These are phyloP conservation scores for Microctenopoma steveboyesi DNA, from an alignment of 2,797 vertebrate species.

Conservation along the genomic window DNA sequence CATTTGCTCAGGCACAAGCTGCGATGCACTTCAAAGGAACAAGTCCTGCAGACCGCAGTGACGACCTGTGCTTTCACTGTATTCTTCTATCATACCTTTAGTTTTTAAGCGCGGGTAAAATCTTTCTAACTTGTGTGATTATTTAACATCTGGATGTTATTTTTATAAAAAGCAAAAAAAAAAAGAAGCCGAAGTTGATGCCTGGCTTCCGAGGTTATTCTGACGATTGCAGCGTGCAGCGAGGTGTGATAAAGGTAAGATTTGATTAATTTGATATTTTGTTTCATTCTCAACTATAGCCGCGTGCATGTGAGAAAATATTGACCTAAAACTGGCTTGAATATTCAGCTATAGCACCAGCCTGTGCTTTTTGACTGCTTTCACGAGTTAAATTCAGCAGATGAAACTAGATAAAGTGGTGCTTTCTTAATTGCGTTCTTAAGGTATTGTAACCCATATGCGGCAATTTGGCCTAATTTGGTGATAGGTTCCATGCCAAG, in stretches of 20 bases:
- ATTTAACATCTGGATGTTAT: neutral
- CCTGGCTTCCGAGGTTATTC: neutral
- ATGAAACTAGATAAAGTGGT: neutral
- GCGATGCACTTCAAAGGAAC: conserved; percentile 70
- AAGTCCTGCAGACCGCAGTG: conserved; percentile 44
- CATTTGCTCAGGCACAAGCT: conserved; percentile 31
- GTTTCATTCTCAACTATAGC: neutral
- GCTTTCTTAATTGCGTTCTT: neutral
- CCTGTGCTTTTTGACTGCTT: neutral
- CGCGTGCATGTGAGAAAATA: conserved; percentile 14
- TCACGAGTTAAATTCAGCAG: neutral
- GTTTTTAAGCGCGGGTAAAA: neutral
- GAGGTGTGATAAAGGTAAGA: conserved; percentile 58
- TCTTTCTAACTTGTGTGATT: neutral
- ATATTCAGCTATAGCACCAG: conserved; percentile 20
- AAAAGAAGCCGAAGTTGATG: conserved; percentile 13
- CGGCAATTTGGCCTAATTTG: conserved; percentile 15
- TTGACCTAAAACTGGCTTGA: conserved; percentile 16
- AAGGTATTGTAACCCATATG: neutral
- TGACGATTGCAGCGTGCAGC: conserved; percentile 18
- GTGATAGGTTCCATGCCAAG: neutral
- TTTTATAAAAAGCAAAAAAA: neutral
- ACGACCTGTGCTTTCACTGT: conserved; percentile 3
- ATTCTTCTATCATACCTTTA: neutral
- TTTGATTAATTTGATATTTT: neutral